Percentiles rank a stretch among this genome's conserved stretches.
Evolutionary conservation across 2,113 vertebrate species (phyloP).

Genomic region (Dasyprocta punctata): DNA sequence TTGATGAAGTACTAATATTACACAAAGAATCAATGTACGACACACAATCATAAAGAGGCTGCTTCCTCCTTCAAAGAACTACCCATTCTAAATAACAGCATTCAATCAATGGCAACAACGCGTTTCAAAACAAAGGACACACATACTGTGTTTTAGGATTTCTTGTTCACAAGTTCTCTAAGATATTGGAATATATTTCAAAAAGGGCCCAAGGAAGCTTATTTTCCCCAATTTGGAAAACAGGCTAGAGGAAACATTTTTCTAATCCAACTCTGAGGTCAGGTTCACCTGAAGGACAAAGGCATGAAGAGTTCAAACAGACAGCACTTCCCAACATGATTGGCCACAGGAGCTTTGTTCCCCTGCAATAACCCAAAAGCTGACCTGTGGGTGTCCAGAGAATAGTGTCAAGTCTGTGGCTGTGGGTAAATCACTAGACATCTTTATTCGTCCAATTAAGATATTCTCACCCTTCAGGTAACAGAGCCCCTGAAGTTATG

Average conservation of each 20-base stretch:
- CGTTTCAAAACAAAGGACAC: not conserved
- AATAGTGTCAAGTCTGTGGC: not conserved
- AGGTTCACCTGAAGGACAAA: not conserved
- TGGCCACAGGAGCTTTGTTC: not conserved
- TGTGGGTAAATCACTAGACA: not conserved
- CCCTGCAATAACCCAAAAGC: not conserved
- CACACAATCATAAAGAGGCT: not conserved
- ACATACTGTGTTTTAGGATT: conserved; percentile 1
- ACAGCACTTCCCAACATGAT: not conserved
- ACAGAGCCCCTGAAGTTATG: conserved; percentile 3
- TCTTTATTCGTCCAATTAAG: conserved; percentile 50
- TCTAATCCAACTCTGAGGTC: not conserved
- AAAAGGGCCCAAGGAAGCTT: not conserved
- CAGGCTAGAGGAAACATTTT: not conserved
- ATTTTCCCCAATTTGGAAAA: not conserved
- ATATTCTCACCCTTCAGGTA: not conserved
- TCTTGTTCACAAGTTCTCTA: not conserved
- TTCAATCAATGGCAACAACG: not conserved
- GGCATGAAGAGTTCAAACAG: conserved; percentile 6
- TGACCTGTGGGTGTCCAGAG: conserved; percentile 4
- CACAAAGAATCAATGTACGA: not conserved
- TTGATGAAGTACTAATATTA: conserved; percentile 2
- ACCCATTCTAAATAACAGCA: conserved; percentile 24
- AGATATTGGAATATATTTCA: not conserved
- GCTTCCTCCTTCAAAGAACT: not conserved